Evolutionary conservation across 2,113 vertebrate species (phyloP).

Genomic region (Chlorodrepanis virens): DNA sequence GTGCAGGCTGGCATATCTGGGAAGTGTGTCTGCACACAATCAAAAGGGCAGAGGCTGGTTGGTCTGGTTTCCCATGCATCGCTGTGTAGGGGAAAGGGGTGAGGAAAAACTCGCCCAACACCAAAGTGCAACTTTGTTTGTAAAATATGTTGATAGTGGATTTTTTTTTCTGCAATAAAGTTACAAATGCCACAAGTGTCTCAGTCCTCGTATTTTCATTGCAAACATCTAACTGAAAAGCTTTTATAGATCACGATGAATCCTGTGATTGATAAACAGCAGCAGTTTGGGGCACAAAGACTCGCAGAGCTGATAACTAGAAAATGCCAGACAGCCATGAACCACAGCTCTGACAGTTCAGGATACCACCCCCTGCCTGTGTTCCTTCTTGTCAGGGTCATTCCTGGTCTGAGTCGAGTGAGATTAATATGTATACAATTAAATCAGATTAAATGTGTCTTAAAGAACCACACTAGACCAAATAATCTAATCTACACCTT

Average conservation of each 20-base stretch:
- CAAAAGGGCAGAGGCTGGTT: neutral
- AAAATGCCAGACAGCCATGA: neutral
- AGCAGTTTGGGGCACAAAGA: neutral
- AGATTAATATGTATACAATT: neutral
- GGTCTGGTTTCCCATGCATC: neutral
- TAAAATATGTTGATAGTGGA: conserved; percentile 64
- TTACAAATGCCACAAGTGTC: conserved; percentile 28
- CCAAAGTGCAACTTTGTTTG: conserved; percentile 66
- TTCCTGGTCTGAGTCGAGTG: neutral
- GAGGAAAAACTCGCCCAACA: conserved; percentile 26
- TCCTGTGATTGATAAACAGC: neutral
- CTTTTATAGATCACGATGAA: neutral
- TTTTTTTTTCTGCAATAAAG: conserved; percentile 67
- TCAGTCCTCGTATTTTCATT: neutral
- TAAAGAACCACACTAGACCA: neutral
- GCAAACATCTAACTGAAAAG: neutral
- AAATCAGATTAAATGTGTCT: neutral
- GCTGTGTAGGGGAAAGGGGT: neutral
- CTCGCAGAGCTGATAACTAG: neutral
- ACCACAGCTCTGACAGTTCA: neutral
- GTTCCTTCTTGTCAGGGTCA: conserved; percentile 24
- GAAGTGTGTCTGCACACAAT: neutral
- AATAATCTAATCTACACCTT: neutral
- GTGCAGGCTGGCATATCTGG: conserved; percentile 28
- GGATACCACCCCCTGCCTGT: neutral